Percentiles rank a stretch among this genome's conserved stretches.
Conservation (phyloP, 2,888 invertebrate species). For the Adelphocoris suturalis region DNA sequence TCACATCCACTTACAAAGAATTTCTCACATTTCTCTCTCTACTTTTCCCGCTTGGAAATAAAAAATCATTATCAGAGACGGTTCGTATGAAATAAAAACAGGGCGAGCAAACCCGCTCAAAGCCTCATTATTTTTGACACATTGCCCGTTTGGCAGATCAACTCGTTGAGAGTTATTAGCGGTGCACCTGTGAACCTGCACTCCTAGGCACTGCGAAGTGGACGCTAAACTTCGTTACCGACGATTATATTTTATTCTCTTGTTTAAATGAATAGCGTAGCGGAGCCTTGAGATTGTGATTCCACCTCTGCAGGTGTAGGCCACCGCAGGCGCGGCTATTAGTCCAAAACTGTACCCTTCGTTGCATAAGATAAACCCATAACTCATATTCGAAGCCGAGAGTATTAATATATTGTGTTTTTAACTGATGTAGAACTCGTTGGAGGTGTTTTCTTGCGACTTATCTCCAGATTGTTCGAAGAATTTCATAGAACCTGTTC, state of each 20-base stretch:
- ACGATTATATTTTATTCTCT: constrained; percentile 36
- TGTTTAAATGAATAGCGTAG: neutral
- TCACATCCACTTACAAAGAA: constrained; percentile 6
- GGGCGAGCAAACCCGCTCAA: constrained; percentile 2
- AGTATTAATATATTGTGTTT: constrained; percentile 21
- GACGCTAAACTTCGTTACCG: neutral
- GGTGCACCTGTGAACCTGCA: constrained; percentile 26
- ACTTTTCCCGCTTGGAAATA: constrained; percentile 1
- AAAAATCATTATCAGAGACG: neutral
- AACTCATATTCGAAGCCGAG: neutral
- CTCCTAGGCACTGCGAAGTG: neutral
- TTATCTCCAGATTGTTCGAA: neutral
- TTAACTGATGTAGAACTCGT: neutral
- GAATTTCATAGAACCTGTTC: constrained; percentile 8
- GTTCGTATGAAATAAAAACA: neutral
- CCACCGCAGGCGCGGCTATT: constrained; percentile 12
- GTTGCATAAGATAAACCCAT: neutral
- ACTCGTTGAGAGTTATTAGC: constrained; percentile 27
- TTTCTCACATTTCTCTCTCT: constrained; percentile 21
- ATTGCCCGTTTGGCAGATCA: constrained; percentile 26
- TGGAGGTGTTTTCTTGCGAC: neutral
- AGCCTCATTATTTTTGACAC: constrained; percentile 36
- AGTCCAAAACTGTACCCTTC: constrained; percentile 36
- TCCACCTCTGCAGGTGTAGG: constrained; percentile 25
- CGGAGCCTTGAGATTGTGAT: constrained; percentile 2